phyloP scores from a whole-genome alignment of 2,797 vertebrate genomes.

The Gobionotothen gibberifrons region DNA sequence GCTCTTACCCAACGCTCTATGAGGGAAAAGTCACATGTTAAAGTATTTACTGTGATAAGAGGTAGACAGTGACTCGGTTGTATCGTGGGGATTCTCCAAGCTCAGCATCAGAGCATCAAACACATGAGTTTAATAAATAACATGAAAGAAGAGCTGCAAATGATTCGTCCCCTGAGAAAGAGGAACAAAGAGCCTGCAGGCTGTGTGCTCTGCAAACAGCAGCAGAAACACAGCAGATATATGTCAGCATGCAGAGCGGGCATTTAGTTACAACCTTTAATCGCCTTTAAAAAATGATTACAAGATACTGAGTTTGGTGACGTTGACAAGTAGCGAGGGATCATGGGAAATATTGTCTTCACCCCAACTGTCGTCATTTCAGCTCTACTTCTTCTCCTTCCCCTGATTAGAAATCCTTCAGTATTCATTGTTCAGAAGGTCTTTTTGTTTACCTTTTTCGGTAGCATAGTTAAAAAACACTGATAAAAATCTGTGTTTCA shows the following conservation, averaged over 20 bases:
- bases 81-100: neutral
- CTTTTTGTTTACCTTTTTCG: too few species aligned
- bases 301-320: too few species aligned
- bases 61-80: neutral
- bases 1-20: neutral
- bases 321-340: too few species aligned
- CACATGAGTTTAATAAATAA: conserved; percentile 23
- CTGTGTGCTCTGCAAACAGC: neutral
- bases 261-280: too few species aligned
- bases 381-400: too few species aligned
- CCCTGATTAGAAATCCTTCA: too few species aligned
- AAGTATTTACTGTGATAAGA: neutral
- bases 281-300: too few species aligned
- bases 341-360: too few species aligned
- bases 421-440: too few species aligned
- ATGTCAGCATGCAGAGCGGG: neutral
- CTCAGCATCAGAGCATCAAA: neutral
- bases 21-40: neutral
- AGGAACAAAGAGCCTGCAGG: conserved; percentile 14
- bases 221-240: neutral
- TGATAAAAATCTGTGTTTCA: too few species aligned
- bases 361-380: too few species aligned
- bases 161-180: conserved; percentile 7
- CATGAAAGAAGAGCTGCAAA: neutral
- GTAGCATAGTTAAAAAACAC: too few species aligned